Base-by-base conservation (phyloP, 2,113 vertebrate species). In the Hiodon alosoides region DNA sequence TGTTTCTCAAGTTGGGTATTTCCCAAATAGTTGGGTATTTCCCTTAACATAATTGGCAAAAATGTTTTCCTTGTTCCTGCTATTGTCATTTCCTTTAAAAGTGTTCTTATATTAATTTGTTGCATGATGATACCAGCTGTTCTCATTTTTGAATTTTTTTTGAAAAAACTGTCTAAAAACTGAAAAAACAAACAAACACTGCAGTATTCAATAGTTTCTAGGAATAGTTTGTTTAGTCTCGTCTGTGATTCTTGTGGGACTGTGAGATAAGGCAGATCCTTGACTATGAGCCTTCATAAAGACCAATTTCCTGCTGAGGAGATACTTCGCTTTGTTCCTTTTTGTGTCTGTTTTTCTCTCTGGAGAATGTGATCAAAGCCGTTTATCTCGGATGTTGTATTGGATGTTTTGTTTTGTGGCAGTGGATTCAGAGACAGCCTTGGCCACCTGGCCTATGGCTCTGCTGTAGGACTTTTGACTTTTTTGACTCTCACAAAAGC, bases 341-440 rank as follows among this genome's bases (percentile, higher is more conserved):
- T 73, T 52, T 60, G 11, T 52, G 14, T 73, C 14, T 64, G 16
- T 64, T 64, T 65, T 73, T 14, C 14, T 59, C 14, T 61, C 58
- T 76, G 68, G 55, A 75, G 65, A 69, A 59, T 46, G 72, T 62
- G 75, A 76, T 76, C 75, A 76, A 76, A 76, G 75, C 59, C 48
- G 59, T 61, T 66, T 50, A 69, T 61, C 68, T 57, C 59, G 8
- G 31, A 64, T 55, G 47, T 62, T 59, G 51, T 7, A 75, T 75
- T 67, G 65, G 73, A 75, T 51, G 47, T 48, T 72, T 53, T 61
- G 46, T 31, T 53, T 53, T 72, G 70, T 55, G 48, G n/a, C 31
- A 11, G 69, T 61, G 31, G 48, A 46, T 46, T 16, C 61, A 75
- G 67, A 71, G 75, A 66, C 53, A 67, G 47, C 62, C 67, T 58